phyloP scores from a whole-genome alignment of 30 jellyfish, hydroid and myxozoan species.

The Turritopsis dohrnii region DNA sequence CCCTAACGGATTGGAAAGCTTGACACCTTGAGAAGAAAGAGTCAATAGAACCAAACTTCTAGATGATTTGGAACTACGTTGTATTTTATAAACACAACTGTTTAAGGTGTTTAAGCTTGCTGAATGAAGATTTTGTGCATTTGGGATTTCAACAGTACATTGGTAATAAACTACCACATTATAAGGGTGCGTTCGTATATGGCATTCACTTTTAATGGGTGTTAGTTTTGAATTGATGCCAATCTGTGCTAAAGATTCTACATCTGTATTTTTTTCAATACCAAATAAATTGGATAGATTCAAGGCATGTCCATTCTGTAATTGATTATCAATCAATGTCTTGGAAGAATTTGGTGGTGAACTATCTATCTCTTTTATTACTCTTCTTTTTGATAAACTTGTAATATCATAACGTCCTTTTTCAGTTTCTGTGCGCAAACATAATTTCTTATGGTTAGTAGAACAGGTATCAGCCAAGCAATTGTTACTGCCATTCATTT shows the following conservation, averaged over 20 bases:
- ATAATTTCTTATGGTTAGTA: neutral
- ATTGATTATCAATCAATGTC: neutral
- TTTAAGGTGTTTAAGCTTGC: slow-evolving; percentile 50
- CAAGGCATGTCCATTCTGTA: neutral
- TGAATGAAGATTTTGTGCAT: slow-evolving; percentile 30
- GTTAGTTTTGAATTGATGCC: neutral
- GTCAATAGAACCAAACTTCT: slow-evolving; percentile 28
- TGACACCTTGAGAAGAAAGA: slow-evolving; percentile 46
- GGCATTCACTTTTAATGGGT: neutral
- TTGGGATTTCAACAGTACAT: slow-evolving; percentile 68
- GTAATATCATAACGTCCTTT: neutral
- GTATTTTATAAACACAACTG: slow-evolving; percentile 36
- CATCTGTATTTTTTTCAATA: neutral
- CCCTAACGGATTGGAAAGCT: slow-evolving; percentile 29
- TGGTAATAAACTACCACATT: slow-evolving; percentile 47
- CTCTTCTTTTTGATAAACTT: slow-evolving; percentile 5
- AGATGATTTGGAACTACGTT: slow-evolving; percentile 9
- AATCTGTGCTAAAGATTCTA: neutral
- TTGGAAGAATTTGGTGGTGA: neutral
- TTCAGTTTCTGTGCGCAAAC: neutral
- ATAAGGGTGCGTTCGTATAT: neutral
- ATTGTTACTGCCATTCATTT: neutral
- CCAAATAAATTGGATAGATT: slow-evolving; percentile 13
- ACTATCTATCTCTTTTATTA: neutral
- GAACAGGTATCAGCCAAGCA: neutral